Base-by-base conservation (phyloP, 2,888 invertebrate genomes). In the Drosophila affinis region DNA sequence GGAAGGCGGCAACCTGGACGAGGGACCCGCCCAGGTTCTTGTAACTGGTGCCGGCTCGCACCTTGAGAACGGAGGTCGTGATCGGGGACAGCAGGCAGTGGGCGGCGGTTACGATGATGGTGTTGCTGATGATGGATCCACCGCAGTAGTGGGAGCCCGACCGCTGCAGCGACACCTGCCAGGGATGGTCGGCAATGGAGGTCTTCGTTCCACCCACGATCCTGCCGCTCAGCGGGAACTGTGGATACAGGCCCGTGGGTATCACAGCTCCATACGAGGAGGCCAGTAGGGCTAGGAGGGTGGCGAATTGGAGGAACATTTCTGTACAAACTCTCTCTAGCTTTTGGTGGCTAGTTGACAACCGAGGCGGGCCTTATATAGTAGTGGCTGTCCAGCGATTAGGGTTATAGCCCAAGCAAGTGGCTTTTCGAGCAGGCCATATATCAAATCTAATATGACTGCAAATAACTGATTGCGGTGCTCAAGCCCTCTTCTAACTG, bases 31-130 rank as follows among this genome's bases (percentile, higher is more conserved):
- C 85, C 7, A 47, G 27, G 27, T 45, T 48, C 12, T 69, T 54
- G 17, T 45, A 53, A 1, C 34, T 51, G 12, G 79, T 77, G 9
- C 85, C 85, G 10, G 77, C 77, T 6, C 81, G 69, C 5, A 81
- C 47, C 7, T 18, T 45, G 0, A 84, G 46, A 6, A 46, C 69
- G 1, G 62, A 46, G 0, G 52, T 57, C 0, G 69, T 77, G 17
- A 61, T 48, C 9, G 72, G 29, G 0, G 52, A 60, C 17, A 46
- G 46, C 55, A 91, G 91, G 76, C 95, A 95, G 81, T 95, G 94
- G 5, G 94, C 95, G n/a, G 94, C 94, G 1, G 94, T 95, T 0
- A 95, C 69, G 4, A 94, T 92, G 9, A 88, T 78, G 32, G 93
- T 93, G 47, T 92, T 90, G 29, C 82, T 89, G 51, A 93, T 92